Conservation (phyloP, 2,797 vertebrate genomes). For the Hemitrygon akajei region DNA sequence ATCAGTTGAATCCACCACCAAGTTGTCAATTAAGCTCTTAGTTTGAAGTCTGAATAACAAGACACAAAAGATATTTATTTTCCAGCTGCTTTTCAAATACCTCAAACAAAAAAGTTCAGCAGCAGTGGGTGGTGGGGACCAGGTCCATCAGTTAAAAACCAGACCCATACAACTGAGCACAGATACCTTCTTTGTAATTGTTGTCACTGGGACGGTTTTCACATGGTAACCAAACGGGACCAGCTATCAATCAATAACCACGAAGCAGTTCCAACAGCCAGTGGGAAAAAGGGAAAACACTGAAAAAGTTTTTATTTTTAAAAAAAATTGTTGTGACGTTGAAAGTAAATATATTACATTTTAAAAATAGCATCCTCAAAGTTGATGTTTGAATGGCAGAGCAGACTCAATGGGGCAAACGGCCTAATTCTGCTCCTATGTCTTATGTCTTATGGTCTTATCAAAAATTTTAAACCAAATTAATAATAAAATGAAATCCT, state of each 20-base stretch:
- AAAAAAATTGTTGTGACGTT: too few species aligned
- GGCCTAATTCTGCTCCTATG: too few species aligned
- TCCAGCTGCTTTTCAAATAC: conserved; percentile 7
- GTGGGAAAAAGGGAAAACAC: background rate
- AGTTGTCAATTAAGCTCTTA: background rate
- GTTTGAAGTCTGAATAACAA: background rate
- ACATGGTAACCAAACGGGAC: background rate
- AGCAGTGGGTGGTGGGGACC: background rate
- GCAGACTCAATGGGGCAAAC: too few species aligned
- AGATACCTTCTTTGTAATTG: background rate
- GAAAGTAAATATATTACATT: too few species aligned
- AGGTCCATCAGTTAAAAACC: background rate
- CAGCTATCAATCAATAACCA: background rate
- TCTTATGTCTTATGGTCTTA: too few species aligned
- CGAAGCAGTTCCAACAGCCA: background rate
- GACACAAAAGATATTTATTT: background rate
- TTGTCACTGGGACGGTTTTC: background rate
- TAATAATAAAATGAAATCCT: too few species aligned
- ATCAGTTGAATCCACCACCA: background rate
- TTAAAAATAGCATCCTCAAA: background rate
- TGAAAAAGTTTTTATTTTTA: background rate
- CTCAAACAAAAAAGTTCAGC: background rate
- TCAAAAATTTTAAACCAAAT: too few species aligned
- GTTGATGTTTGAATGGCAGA: background rate
- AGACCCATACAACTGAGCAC: background rate